Evolutionary conservation across 1,140 invertebrate species (phyloP), one percentile per base, ranked within the genome.

Genomic region (Drosophila arizonae): DNA sequence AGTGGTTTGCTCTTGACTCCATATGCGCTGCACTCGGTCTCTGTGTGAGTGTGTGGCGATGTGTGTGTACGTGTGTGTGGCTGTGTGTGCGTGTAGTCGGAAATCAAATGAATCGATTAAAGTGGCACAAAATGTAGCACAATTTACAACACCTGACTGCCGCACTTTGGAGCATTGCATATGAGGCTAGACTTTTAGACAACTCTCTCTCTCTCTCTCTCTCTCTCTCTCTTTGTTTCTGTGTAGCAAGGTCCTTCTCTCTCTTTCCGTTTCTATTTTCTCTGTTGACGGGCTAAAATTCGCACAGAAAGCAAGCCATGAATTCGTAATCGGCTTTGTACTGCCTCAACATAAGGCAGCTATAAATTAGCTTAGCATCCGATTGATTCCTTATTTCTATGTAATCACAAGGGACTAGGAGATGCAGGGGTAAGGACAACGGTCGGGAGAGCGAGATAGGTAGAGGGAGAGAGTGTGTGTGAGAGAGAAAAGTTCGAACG

Each of bases 51-150:
- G 8, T 28, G 17, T 43, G 26, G 3, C 26, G 17, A 17, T 17
- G 17, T 17, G 21, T 24, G 21, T 24, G 21, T 24, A 3, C 3
- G 1, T 30, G 1, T 1, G 11, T 28, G 21, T 33, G 10, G 48
- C 6, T 10, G 6, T 57, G 15, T 51, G 41, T 33, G 11, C 21
- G 21, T 45, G 15, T 15, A 6, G 30, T 21, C 48, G 50, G 48
- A 69, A 60, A 60, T 61, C 48, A 77, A 61, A 67, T 67, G 63
- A 67, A 72, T 55, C 70, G 70, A 67, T 72, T 72, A 67, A 67
- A 61, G 30, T 41, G 28, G 55, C 56, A 68, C 50, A 60, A 60
- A 60, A 33, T 28, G 26, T 45, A 60, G 26, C 43, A 46, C 36
- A 55, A 61, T 72, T 72, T 68, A 72, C 63, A 63, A 66, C 63